Conservation (phyloP, 2,797 vertebrate genomes). For the Darevskia mixta region DNA sequence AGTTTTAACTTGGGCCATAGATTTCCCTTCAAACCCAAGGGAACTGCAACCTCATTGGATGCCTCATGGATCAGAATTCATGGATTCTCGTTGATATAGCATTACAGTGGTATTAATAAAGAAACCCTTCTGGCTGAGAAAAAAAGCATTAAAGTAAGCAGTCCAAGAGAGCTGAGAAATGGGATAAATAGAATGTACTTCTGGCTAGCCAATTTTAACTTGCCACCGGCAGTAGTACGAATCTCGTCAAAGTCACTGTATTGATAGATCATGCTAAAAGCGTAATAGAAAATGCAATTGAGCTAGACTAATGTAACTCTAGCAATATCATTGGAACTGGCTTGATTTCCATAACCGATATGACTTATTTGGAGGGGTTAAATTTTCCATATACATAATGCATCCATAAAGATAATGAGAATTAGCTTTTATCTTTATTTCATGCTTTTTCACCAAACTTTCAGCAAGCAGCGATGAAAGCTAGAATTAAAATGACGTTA, state of each 20-base stretch:
- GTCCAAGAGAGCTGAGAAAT: constrained; percentile 30
- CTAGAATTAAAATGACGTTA: constrained; percentile 9
- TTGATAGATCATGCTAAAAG: constrained; percentile 34
- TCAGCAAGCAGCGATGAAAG: constrained; percentile 25
- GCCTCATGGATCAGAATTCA: constrained; percentile 3
- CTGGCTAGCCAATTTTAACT: constrained; percentile 36
- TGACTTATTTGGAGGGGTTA: constrained; percentile 20
- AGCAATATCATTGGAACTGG: constrained; percentile 33
- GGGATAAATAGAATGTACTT: neutral
- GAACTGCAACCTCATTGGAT: neutral
- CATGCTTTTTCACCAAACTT: neutral
- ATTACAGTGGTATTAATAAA: constrained; percentile 21
- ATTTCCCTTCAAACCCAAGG: constrained; percentile 10
- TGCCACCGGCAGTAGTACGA: constrained; percentile 4
- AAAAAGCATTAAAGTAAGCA: constrained; percentile 13
- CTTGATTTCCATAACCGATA: constrained; percentile 23
- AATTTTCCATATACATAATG: constrained; percentile 3
- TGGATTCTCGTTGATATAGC: constrained; percentile 10
- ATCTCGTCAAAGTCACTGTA: constrained; percentile 10
- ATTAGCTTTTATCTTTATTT: constrained; percentile 7
- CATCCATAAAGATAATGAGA: neutral
- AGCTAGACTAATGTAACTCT: constrained; percentile 34
- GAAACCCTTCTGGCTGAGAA: neutral
- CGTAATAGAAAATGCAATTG: constrained; percentile 34
- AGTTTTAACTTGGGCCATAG: neutral